Conservation (phyloP, 2,888 invertebrate genomes). For the Alloscopus bannaensis region DNA sequence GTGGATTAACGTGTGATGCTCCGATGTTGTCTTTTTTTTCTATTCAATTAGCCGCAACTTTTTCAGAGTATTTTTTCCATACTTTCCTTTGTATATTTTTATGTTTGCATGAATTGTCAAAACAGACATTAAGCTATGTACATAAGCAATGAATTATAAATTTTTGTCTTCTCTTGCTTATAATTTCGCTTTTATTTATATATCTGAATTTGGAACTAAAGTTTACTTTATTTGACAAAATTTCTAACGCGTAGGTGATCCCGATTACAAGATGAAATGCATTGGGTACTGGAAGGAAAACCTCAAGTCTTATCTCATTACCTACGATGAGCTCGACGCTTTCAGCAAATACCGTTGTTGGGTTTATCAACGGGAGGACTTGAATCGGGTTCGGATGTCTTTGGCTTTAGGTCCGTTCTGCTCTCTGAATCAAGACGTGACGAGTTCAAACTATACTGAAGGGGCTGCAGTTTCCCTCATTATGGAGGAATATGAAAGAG, state of each 20-base stretch:
- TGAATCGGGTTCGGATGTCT: slow-evolving; percentile 90
- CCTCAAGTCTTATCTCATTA: slow-evolving; percentile 95
- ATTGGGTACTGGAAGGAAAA: slow-evolving; percentile 99
- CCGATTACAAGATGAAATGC: slow-evolving; percentile 97
- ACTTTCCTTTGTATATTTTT: too few relatives aligned
- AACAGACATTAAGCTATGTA: too few relatives aligned
- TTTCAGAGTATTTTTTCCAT: too few relatives aligned
- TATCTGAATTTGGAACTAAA: slow-evolving; percentile 10
- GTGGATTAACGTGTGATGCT: too few relatives aligned
- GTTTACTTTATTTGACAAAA: too few relatives aligned
- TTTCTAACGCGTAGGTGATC: slow-evolving; percentile 84
- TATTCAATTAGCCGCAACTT: too few relatives aligned
- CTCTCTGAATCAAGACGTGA: slow-evolving; percentile 91
- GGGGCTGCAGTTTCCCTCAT: slow-evolving; percentile 95
- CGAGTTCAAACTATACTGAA: slow-evolving; percentile 89
- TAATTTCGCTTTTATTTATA: slow-evolving; percentile 21
- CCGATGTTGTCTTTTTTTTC: too few relatives aligned
- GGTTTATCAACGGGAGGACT: slow-evolving; percentile 95
- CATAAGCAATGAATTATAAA: slow-evolving; percentile 25
- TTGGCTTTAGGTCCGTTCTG: slow-evolving; percentile 94
- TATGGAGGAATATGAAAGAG: slow-evolving; percentile 93
- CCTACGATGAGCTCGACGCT: slow-evolving; percentile 96
- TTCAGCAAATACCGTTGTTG: slow-evolving; percentile 97
- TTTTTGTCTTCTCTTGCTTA: not conserved
- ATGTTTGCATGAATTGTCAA: too few relatives aligned